Conservation (phyloP, 2,797 vertebrate genomes). For the Leptodactylus fallax region DNA sequence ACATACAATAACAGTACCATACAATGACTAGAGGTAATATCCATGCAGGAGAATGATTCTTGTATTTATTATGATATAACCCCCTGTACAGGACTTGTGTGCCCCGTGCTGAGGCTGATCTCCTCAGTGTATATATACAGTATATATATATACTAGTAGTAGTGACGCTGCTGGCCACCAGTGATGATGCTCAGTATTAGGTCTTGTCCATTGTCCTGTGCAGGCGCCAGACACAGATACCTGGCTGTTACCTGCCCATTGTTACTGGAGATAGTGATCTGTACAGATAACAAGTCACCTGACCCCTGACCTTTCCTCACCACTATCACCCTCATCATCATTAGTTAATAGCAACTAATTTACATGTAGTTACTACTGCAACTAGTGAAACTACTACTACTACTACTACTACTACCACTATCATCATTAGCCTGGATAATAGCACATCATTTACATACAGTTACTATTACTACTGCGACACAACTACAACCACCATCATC, state of each 20-base stretch:
- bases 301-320: conserved; percentile 25
- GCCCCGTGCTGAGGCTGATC: no score
- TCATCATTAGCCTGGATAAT: not conserved
- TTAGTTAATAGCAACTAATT: not conserved
- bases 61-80: no score
- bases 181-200: no score
- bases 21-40: no score
- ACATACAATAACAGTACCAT: not conserved
- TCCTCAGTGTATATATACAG: no score
- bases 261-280: conserved; percentile 78
- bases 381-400: not conserved
- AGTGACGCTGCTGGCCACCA: no score
- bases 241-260: conserved; percentile 73
- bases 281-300: conserved; percentile 68
- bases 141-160: no score
- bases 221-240: conserved; percentile 59
- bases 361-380: not conserved
- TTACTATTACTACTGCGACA: not conserved
- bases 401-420: not conserved
- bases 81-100: no score
- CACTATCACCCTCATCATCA: not conserved
- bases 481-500: no score
- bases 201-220: conserved; percentile 68
- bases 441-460: not conserved
- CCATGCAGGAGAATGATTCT: no score